These are phyloP conservation scores for Drosophila flavopinicola DNA, from an alignment of 2,888 invertebrate species.

Conservation along the genomic window DNA sequence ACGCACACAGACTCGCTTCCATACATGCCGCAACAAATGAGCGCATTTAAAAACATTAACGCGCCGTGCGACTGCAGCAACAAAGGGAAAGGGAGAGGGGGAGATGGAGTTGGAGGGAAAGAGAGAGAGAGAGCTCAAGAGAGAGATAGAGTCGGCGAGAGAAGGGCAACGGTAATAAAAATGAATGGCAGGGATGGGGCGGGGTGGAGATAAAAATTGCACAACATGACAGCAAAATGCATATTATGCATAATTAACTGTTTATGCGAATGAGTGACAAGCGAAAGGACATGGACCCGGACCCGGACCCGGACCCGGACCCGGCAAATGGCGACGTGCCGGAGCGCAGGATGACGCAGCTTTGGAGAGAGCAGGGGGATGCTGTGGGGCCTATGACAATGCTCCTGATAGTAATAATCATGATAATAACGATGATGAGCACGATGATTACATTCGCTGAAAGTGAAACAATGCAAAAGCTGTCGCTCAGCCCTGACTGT, in stretches of 20 bases:
- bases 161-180: constrained; percentile 46
- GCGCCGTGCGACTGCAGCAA: constrained; percentile 32
- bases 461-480: constrained; percentile 71
- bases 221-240: constrained; percentile 81
- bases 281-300: constrained; percentile 70
- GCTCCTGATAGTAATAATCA: constrained; percentile 51
- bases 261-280: constrained; percentile 77
- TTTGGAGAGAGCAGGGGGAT: neutral
- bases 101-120: constrained; percentile 3
- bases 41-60: constrained; percentile 74
- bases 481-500: constrained; percentile 28
- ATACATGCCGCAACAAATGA: constrained; percentile 51
- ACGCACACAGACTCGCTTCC: constrained; percentile 11
- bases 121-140: constrained; percentile 6
- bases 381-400: constrained; percentile 48
- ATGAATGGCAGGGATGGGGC: constrained; percentile 12
- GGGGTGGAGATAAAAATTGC: constrained; percentile 67
- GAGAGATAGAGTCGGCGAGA: neutral
- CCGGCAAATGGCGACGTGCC: constrained; percentile 38
- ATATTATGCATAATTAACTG: constrained; percentile 83
- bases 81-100: constrained; percentile 14
- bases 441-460: constrained; percentile 66
- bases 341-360: constrained; percentile 17
- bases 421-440: constrained; percentile 45
- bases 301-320: constrained; percentile 70